phyloP scores from a whole-genome alignment of 2,888 invertebrate genomes.

The Orchestes rusci region DNA sequence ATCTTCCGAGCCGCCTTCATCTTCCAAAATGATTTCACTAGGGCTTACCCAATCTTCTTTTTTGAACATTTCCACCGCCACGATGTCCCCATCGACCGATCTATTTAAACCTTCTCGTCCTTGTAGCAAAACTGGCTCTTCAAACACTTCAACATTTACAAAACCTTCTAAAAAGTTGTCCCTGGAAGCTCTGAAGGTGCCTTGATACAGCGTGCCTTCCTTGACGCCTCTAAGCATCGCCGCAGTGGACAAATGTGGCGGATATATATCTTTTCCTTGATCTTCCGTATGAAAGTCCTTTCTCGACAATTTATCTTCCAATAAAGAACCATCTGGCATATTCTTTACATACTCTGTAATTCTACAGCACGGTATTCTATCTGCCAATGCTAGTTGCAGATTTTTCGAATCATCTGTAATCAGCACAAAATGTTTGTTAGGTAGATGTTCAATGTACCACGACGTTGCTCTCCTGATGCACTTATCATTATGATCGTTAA shows the following conservation, averaged over 20 bases:
- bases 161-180: slow-evolving; percentile 93
- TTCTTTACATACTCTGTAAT: slow-evolving; percentile 72
- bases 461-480: slow-evolving; percentile 73
- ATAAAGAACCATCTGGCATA: slow-evolving; percentile 53
- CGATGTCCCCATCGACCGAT: slow-evolving; percentile 89
- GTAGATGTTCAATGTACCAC: slow-evolving; percentile 79
- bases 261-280: slow-evolving; percentile 62
- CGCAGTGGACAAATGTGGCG: slow-evolving; percentile 73
- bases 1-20: slow-evolving; percentile 36
- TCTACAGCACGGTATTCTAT: slow-evolving; percentile 63
- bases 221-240: slow-evolving; percentile 77
- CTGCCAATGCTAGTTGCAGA: slow-evolving; percentile 60
- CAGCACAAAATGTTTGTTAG: slow-evolving; percentile 59
- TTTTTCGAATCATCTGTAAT: slow-evolving; percentile 81
- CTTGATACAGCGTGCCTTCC: slow-evolving; percentile 67
- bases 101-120: slow-evolving; percentile 82
- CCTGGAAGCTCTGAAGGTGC: slow-evolving; percentile 76
- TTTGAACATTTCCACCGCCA: slow-evolving; percentile 84
- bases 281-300: slow-evolving; percentile 51
- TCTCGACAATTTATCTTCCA: slow-evolving; percentile 77
- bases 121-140: slow-evolving; percentile 78
- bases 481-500: slow-evolving; percentile 88
- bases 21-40: slow-evolving; percentile 72
- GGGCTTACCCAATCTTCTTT: slow-evolving; percentile 87
- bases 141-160: slow-evolving; percentile 71